These are phyloP conservation scores for Samia ricini DNA, from an alignment of 1,140 invertebrate genomes.

Conservation along the genomic window DNA sequence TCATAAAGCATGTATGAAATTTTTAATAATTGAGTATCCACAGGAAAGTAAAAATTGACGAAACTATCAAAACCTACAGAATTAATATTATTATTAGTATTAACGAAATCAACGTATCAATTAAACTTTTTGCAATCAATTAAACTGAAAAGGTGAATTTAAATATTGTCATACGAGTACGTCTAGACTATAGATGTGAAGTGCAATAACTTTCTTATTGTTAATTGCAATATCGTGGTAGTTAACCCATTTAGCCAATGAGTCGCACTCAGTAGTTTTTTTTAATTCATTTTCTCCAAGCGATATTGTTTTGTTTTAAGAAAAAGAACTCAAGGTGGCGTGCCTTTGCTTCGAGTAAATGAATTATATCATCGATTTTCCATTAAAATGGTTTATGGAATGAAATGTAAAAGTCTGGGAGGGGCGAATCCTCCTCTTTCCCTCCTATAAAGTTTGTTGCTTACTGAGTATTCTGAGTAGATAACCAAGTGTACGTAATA, in stretches of 20 bases:
- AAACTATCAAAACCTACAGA: too few species aligned
- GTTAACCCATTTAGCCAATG: conserved; percentile 64
- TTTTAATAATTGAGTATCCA: too few species aligned
- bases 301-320: conserved; percentile 58
- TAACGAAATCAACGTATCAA: too few species aligned
- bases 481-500: background rate
- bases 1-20: too few species aligned
- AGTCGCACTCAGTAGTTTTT: conserved; percentile 41
- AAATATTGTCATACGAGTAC: background rate
- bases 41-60: too few species aligned
- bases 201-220: background rate
- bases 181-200: background rate
- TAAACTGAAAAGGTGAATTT: background rate
- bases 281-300: conserved; percentile 15
- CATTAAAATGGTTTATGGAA: conserved; percentile 76
- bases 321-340: conserved; percentile 43
- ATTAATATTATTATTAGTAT: too few species aligned
- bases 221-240: background rate
- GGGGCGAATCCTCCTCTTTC: conserved; percentile 34
- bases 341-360: conserved; percentile 62
- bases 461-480: background rate
- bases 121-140: too few species aligned
- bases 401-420: conserved; percentile 68
- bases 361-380: conserved; percentile 76
- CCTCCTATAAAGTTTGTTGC: conserved; percentile 10